Evolutionary conservation across 2,797 vertebrate species (phyloP).

Genomic region (Oreochromis mossambicus): DNA sequence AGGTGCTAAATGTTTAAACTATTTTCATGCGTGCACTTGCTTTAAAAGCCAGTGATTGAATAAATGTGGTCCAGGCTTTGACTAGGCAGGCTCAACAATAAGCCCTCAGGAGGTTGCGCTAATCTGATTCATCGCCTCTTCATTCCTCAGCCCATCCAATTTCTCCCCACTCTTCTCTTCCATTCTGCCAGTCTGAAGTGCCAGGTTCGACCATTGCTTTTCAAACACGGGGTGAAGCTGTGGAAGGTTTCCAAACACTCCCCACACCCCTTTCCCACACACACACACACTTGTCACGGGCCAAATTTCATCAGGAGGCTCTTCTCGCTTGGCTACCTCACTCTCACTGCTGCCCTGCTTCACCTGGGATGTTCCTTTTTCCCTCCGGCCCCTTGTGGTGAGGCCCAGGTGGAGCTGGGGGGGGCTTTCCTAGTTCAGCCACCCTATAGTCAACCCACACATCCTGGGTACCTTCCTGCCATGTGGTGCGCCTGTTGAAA

Average conservation of each 20-base stretch:
- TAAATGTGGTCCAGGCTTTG: not conserved
- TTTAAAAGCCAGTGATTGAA: not conserved
- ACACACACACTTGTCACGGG: not conserved
- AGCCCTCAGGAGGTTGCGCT: not conserved
- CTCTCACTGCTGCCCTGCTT: not conserved
- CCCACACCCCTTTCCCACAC: not conserved
- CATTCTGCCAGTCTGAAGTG: conserved; percentile 3
- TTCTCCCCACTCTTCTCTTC: not conserved
- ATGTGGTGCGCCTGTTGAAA: not conserved
- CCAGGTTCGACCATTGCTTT: conserved; percentile 17
- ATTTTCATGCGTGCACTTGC: not conserved
- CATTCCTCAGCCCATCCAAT: conserved; percentile 18
- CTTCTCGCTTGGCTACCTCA: not conserved
- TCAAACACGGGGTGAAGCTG: not conserved
- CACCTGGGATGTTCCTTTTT: conserved; percentile 20
- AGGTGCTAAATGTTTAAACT: not conserved
- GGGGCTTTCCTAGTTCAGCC: conserved; percentile 2
- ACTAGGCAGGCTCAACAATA: not conserved
- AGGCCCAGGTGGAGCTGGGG: not conserved
- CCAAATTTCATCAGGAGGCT: conserved; percentile 6
- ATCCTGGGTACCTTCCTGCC: not conserved
- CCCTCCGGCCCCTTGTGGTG: not conserved
- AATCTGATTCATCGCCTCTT: conserved; percentile 42
- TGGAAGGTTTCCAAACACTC: conserved; percentile 26
- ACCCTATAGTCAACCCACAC: not conserved